Evolutionary conservation across 2,888 invertebrate genomes (phyloP).

Genomic region (Macaria liturata): DNA sequence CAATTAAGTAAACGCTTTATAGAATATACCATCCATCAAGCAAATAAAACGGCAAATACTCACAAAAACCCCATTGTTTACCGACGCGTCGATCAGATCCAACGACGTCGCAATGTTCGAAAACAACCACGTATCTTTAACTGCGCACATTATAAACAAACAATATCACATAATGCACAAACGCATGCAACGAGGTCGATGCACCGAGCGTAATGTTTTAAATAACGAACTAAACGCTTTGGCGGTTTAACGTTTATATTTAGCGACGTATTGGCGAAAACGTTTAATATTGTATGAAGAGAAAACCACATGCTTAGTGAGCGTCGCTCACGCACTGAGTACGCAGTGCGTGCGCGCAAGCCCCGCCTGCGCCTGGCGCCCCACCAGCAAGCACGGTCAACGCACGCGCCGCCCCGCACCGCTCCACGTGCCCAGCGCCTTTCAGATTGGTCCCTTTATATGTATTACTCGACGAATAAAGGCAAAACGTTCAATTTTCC

Average conservation of each 20-base stretch:
- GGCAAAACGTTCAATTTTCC: constrained; percentile 54
- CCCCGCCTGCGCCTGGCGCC: constrained; percentile 51
- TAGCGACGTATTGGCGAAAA: constrained; percentile 2
- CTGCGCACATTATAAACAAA: constrained; percentile 50
- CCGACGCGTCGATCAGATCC: constrained; percentile 48
- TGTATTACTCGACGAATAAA: constrained; percentile 57
- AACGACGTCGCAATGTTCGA: constrained; percentile 48
- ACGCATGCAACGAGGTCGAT: constrained; percentile 36
- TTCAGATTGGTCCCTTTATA: constrained; percentile 74
- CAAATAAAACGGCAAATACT: constrained; percentile 4
- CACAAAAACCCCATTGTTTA: constrained; percentile 44
- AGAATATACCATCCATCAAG: too few relatives aligned
- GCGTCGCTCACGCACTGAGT: constrained; percentile 70
- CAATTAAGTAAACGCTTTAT: too few relatives aligned
- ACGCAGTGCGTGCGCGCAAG: constrained; percentile 74
- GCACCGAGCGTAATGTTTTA: constrained; percentile 23
- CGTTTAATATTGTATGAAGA: constrained; percentile 28
- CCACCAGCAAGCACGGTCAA: constrained; percentile 45
- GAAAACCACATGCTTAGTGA: constrained; percentile 40
- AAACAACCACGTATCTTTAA: constrained; percentile 55
- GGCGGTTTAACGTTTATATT: constrained; percentile 24
- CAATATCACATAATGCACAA: constrained; percentile 33
- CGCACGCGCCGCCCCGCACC: constrained; percentile 62
- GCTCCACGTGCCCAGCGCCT: constrained; percentile 47
- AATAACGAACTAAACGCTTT: constrained; percentile 25